These are phyloP conservation scores for Agriotes lineatus DNA, from an alignment of 2,888 invertebrate genomes.

Conservation along the genomic window DNA sequence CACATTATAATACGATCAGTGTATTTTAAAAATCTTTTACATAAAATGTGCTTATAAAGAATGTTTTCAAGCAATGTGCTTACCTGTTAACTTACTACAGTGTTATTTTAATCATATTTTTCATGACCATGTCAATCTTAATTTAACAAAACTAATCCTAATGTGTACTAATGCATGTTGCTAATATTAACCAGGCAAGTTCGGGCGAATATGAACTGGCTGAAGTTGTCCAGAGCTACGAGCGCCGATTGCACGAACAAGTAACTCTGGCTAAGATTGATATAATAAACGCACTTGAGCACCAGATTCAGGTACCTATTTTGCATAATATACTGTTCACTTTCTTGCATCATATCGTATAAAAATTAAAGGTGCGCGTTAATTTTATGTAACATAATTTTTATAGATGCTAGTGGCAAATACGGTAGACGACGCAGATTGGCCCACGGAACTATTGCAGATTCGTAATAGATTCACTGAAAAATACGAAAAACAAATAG, in stretches of 20 bases:
- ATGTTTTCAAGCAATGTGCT: no score
- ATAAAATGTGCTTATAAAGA: no score
- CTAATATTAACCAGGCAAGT: constrained; percentile 52
- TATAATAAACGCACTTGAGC: constrained; percentile 77
- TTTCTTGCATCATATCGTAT: no score
- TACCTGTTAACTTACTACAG: no score
- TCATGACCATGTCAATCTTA: no score
- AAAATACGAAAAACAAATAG: constrained; percentile 73
- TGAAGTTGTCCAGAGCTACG: constrained; percentile 67
- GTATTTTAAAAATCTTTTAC: no score
- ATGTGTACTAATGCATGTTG: constrained; percentile 15
- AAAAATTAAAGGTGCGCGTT: no score
- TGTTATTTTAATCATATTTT: no score
- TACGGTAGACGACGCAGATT: constrained; percentile 78
- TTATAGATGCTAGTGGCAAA: constrained; percentile 76
- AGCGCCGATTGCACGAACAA: constrained; percentile 72
- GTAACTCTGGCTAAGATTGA: constrained; percentile 75
- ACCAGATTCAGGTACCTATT: constrained; percentile 78
- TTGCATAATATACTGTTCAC: not conserved
- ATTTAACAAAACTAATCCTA: not conserved
- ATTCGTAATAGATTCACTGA: constrained; percentile 80
- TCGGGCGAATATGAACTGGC: constrained; percentile 64
- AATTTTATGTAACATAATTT: no score
- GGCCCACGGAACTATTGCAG: constrained; percentile 81
- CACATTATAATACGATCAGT: no score